Conservation (phyloP, 2,113 vertebrate genomes). For the Halcyon malimbica region DNA sequence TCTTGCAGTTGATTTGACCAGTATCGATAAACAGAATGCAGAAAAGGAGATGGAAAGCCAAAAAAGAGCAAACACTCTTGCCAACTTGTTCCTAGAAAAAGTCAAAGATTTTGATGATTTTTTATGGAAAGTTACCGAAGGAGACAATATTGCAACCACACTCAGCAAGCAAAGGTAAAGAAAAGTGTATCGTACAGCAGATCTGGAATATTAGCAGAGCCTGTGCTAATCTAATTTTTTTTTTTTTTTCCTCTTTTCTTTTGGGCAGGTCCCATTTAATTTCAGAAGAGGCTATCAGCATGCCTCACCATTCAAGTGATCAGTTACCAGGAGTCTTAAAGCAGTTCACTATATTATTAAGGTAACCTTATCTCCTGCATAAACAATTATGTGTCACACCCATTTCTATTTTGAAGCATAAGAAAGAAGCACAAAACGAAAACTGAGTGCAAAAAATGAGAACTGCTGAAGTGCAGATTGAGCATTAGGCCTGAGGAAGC, state of each 20-base stretch:
- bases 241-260: neutral
- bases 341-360: slow-evolving; percentile 86
- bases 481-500: neutral
- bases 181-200: neutral
- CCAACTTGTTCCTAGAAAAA: slow-evolving; percentile 83
- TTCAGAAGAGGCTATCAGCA: slow-evolving; percentile 46
- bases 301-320: slow-evolving; percentile 58
- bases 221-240: neutral
- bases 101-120: slow-evolving; percentile 81
- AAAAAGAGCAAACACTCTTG: slow-evolving; percentile 78
- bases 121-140: slow-evolving; percentile 81
- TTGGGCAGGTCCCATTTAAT: slow-evolving; percentile 30
- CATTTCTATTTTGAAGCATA: neutral
- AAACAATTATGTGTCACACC: rapidly evolving
- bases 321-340: slow-evolving; percentile 79
- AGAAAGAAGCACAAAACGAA: neutral
- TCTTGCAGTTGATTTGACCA: slow-evolving; percentile 91
- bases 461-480: neutral
- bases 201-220: neutral
- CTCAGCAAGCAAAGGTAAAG: slow-evolving; percentile 60
- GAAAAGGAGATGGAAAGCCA: slow-evolving; percentile 83
- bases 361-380: slow-evolving; percentile 72
- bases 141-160: neutral
- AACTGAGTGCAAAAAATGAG: neutral
- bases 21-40: slow-evolving; percentile 83